These are phyloP conservation scores for Scaeva pyrastri DNA, from an alignment of 2,888 invertebrate species.

Conservation along the genomic window DNA sequence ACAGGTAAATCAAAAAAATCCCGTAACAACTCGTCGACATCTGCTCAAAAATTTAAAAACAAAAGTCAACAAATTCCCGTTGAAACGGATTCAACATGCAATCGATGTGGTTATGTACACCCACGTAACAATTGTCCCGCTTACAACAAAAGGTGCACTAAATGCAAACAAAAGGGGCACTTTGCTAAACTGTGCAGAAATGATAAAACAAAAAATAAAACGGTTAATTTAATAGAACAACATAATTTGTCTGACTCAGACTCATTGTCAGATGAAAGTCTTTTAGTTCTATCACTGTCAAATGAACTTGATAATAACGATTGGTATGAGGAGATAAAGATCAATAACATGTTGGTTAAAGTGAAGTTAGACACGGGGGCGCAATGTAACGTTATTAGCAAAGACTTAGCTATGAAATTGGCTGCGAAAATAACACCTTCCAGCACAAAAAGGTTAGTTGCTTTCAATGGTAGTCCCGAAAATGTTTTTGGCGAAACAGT, in stretches of 20 bases:
- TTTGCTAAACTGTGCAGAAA: slow-evolving; percentile 26
- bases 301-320: slow-evolving; percentile 12
- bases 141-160: slow-evolving; percentile 40
- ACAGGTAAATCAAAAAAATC: not conserved
- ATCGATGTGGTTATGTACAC: slow-evolving; percentile 25
- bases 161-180: slow-evolving; percentile 38
- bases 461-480: slow-evolving; percentile 30
- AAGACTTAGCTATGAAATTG: slow-evolving; percentile 35
- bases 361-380: slow-evolving; percentile 42
- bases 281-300: slow-evolving; percentile 33
- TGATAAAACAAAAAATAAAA: slow-evolving; percentile 34
- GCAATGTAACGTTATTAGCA: slow-evolving; percentile 39
- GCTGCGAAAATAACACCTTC: slow-evolving; percentile 35
- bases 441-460: slow-evolving; percentile 33
- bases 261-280: slow-evolving; percentile 37
- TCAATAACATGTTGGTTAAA: slow-evolving; percentile 5
- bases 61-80: not conserved
- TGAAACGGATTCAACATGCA: slow-evolving; percentile 33
- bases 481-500: slow-evolving; percentile 31
- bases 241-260: slow-evolving; percentile 23
- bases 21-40: slow-evolving; percentile 16
- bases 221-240: slow-evolving; percentile 1
- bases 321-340: slow-evolving; percentile 24
- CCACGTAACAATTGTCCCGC: slow-evolving; percentile 28
- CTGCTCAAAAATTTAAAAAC: slow-evolving; percentile 7